Evolutionary conservation across 2,888 invertebrate genomes (phyloP).

Genomic region (Pollenia labialis): DNA sequence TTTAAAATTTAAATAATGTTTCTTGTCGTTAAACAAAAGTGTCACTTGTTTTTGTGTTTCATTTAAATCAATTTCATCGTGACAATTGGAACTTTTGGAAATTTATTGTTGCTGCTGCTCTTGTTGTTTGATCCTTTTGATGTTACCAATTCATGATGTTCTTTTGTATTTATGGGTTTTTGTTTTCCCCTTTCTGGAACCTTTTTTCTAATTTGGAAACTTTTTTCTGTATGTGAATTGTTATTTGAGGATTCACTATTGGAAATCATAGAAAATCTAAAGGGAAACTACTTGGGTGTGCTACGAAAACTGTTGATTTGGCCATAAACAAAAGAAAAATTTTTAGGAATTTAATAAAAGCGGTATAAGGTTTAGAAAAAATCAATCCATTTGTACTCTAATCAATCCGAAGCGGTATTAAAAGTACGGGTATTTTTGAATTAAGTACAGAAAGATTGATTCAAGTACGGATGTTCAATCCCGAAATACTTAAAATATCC

Average conservation of each 20-base stretch:
- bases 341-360: too few relatives aligned
- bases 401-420: too few relatives aligned
- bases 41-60: slow-evolving; percentile 78
- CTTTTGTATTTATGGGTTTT: slow-evolving; percentile 39
- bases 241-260: neutral
- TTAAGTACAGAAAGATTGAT: too few relatives aligned
- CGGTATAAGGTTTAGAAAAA: too few relatives aligned
- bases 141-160: slow-evolving; percentile 62
- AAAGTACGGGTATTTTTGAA: too few relatives aligned
- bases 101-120: slow-evolving; percentile 30
- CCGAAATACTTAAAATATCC: too few relatives aligned
- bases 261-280: too few relatives aligned
- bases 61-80: slow-evolving; percentile 80
- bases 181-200: neutral
- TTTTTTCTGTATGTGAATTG: neutral
- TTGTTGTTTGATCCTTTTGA: slow-evolving; percentile 33
- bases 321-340: too few relatives aligned
- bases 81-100: slow-evolving; percentile 58
- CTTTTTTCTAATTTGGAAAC: neutral
- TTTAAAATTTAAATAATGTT: slow-evolving; percentile 41
- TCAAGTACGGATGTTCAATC: too few relatives aligned
- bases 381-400: too few relatives aligned
- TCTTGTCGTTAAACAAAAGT: slow-evolving; percentile 68
- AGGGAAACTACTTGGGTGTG: too few relatives aligned
- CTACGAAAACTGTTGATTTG: too few relatives aligned